phyloP scores from a whole-genome alignment of 2,888 invertebrate genomes.

The Phalera bucephala region DNA sequence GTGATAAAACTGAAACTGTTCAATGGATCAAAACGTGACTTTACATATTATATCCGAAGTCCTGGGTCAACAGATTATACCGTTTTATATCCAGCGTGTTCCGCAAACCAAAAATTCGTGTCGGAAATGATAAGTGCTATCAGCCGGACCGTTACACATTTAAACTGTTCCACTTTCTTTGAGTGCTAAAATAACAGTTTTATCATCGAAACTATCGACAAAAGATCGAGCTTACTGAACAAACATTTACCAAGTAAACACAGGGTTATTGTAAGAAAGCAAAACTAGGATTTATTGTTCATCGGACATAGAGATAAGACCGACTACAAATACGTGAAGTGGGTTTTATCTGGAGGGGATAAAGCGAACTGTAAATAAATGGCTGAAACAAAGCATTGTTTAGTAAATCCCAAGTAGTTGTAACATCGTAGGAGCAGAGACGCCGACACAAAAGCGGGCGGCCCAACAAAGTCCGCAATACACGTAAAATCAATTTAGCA shows the following conservation, averaged over 20 bases:
- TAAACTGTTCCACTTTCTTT: background rate
- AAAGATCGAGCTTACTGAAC: background rate
- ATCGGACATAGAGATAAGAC: conserved; percentile 7
- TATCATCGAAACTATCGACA: background rate
- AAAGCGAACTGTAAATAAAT: conserved; percentile 22
- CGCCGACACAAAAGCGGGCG: conserved; percentile 46
- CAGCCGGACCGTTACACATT: conserved; percentile 8
- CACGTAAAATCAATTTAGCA: conserved; percentile 81
- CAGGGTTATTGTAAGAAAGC: background rate
- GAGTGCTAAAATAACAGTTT: background rate
- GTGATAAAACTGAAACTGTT: conserved; percentile 1
- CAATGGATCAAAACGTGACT: conserved; percentile 16
- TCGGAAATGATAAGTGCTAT: conserved; percentile 5
- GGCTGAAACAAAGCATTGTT: conserved; percentile 42
- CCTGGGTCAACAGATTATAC: conserved; percentile 22
- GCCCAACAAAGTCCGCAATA: conserved; percentile 63
- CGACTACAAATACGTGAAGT: conserved; percentile 8
- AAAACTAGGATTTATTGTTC: conserved; percentile 1
- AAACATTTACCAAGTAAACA: background rate
- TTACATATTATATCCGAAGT: conserved; percentile 15
- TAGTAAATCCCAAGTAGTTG: conserved; percentile 55
- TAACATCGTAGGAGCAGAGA: conserved; percentile 37
- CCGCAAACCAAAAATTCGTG: conserved; percentile 27
- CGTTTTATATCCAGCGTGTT: conserved; percentile 15
- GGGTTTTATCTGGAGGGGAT: conserved; percentile 15